Conservation (phyloP, 64 coral and sea anemone species). For the Orbicella faveolata region DNA sequence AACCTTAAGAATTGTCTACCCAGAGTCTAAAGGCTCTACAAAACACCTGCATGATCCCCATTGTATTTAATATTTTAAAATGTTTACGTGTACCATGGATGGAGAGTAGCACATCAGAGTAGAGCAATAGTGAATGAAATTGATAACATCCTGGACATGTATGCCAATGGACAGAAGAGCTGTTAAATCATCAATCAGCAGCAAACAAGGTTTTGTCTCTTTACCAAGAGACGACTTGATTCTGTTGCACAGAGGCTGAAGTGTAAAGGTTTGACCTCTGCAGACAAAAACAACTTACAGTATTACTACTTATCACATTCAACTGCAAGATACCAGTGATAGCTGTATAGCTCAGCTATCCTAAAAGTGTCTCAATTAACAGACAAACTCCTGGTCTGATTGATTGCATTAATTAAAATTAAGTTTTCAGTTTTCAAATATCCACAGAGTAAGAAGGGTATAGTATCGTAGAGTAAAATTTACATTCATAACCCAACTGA, state of each 20-base stretch:
- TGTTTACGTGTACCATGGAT: conserved; percentile 11
- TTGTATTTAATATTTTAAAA: not conserved
- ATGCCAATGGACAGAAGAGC: conserved; percentile 52
- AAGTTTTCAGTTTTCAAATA: no score
- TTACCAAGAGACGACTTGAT: conserved; percentile 4
- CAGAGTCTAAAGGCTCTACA: no score
- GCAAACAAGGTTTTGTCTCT: conserved; percentile 36
- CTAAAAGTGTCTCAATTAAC: no score
- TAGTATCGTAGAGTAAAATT: no score
- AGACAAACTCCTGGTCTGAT: no score
- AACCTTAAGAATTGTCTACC: no score
- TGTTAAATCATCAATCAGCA: conserved; percentile 64
- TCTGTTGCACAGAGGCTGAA: conserved; percentile 52
- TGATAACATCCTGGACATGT: conserved; percentile 23
- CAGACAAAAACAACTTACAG: not conserved
- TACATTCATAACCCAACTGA: no score
- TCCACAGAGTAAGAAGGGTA: no score
- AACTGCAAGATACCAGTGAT: not conserved
- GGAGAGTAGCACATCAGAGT: conserved; percentile 49
- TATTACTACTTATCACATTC: not conserved
- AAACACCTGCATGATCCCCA: no score
- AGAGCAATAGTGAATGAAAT: conserved; percentile 55
- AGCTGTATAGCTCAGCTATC: no score
- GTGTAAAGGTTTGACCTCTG: conserved; percentile 40
- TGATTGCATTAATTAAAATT: no score